Evolutionary conservation across 2,113 vertebrate genomes (phyloP).

Genomic region (Silurus meridionalis): DNA sequence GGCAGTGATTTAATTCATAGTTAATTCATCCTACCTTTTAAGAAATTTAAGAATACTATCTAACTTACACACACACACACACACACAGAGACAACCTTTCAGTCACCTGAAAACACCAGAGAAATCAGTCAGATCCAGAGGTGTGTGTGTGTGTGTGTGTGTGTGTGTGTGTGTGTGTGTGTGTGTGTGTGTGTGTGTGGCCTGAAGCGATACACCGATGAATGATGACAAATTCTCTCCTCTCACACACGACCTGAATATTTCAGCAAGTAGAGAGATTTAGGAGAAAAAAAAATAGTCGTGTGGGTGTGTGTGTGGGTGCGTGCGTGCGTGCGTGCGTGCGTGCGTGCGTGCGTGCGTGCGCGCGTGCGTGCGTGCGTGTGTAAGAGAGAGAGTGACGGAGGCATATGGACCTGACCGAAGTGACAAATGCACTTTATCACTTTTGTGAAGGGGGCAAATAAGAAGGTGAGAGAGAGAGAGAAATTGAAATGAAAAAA

Average conservation of each 20-base stretch:
- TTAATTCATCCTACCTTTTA: too few relatives aligned
- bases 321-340: too few relatives aligned
- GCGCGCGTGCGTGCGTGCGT: too few relatives aligned
- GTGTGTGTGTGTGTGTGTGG: neutral
- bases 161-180: neutral
- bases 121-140: neutral
- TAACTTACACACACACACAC: neutral
- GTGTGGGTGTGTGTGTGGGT: too few relatives aligned
- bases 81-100: neutral
- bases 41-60: too few relatives aligned
- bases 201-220: constrained; percentile 22
- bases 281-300: neutral
- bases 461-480: neutral
- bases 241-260: constrained; percentile 38
- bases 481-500: neutral
- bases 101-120: neutral
- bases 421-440: constrained; percentile 15
- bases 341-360: too few relatives aligned
- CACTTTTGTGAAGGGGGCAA: constrained; percentile 2
- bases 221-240: constrained; percentile 26
- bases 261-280: constrained; percentile 34
- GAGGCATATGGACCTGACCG: neutral
- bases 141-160: neutral
- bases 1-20: too few relatives aligned
- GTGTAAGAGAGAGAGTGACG: neutral